Conservation (phyloP, 2,113 vertebrate species). For the Jacana jacana region DNA sequence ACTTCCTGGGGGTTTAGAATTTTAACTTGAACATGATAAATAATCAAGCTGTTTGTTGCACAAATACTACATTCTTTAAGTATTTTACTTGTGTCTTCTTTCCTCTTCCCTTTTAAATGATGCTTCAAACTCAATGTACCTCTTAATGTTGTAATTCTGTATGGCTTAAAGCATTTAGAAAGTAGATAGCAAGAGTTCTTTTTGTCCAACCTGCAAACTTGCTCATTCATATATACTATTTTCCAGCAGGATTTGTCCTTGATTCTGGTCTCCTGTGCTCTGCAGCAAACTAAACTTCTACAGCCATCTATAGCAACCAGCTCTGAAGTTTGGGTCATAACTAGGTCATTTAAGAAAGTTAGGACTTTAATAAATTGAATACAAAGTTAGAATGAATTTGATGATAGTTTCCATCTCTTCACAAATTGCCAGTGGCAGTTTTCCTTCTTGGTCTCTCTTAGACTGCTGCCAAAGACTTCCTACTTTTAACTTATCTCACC, state of each 20-base stretch:
- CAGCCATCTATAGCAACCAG: not conserved
- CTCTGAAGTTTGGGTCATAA: not conserved
- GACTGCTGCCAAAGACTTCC: not conserved
- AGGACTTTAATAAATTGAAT: not conserved
- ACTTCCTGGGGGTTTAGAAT: not conserved
- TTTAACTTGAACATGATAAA: not conserved
- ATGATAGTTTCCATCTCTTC: not conserved
- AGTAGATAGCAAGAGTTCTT: not conserved
- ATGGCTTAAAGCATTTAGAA: not conserved
- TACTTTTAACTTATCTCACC: not conserved
- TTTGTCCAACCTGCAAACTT: not conserved
- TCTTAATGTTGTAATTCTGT: not conserved
- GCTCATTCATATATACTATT: not conserved
- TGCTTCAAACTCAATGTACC: not conserved
- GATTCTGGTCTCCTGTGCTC: not conserved
- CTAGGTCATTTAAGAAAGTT: not conserved
- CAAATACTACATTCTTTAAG: not conserved
- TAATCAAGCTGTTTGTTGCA: not conserved
- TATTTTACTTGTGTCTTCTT: not conserved
- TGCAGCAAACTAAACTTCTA: not conserved
- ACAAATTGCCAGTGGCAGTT: not conserved
- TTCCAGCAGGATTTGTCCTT: not conserved
- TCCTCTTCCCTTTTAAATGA: not conserved
- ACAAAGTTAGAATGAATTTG: not conserved
- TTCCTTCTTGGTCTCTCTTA: not conserved